Percentiles rank a stretch among this genome's conserved stretches.
These are phyloP conservation scores for Gobio occitaniae DNA, from an alignment of 2,797 vertebrate genomes.

Conservation along the genomic window DNA sequence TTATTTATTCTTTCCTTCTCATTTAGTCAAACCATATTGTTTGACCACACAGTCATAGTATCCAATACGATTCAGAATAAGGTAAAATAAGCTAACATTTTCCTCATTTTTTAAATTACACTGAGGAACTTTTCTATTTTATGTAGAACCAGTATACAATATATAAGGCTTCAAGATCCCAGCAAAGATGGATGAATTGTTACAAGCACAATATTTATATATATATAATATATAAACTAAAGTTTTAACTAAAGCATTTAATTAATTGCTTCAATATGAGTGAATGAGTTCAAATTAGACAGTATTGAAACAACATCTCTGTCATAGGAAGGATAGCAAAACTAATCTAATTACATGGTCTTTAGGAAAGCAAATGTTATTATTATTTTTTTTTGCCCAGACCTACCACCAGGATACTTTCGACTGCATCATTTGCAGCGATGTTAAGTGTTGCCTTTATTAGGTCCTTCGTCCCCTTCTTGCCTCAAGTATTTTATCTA, in stretches of 20 bases:
- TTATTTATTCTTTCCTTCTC: neutral
- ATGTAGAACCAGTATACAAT: neutral
- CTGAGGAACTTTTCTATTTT: neutral
- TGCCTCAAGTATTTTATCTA: conserved; percentile 50
- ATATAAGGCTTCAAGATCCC: neutral
- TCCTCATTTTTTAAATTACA: neutral
- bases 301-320: neutral
- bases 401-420: neutral
- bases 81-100: neutral
- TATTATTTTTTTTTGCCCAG: neutral
- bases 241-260: neutral
- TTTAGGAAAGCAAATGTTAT: neutral
- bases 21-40: neutral
- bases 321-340: neutral
- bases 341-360: neutral
- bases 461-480: conserved; percentile 31
- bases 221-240: too few relatives aligned
- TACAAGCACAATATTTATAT: too few relatives aligned
- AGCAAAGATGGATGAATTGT: neutral
- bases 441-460: conserved; percentile 3
- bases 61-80: neutral
- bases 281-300: neutral
- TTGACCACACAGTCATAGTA: neutral
- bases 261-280: neutral
- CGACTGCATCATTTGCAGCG: neutral